Evolutionary conservation across 1,140 invertebrate genomes (phyloP).

Genomic region (Carcinoscorpius rotundicauda): DNA sequence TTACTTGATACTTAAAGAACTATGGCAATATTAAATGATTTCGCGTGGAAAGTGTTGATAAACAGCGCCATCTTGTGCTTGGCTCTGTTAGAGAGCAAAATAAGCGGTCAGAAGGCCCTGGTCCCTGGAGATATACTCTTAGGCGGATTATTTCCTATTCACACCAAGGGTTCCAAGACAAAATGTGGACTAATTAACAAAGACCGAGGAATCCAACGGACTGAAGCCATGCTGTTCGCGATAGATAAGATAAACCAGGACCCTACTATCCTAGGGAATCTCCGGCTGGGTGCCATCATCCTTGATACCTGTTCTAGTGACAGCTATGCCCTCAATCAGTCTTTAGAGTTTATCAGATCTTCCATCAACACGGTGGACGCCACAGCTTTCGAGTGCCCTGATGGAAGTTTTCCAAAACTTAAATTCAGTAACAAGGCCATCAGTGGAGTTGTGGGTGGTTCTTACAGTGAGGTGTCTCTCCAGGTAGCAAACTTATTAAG

Average conservation of each 20-base stretch:
- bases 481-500: slow-evolving; percentile 53
- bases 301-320: slow-evolving; percentile 50
- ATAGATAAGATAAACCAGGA: slow-evolving; percentile 46
- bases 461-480: slow-evolving; percentile 57
- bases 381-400: slow-evolving; percentile 46
- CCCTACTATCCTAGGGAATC: slow-evolving; percentile 35
- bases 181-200: slow-evolving; percentile 34
- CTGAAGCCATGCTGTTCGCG: slow-evolving; percentile 54
- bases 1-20: no score
- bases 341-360: slow-evolving; percentile 49
- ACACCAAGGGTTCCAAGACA: slow-evolving; percentile 37
- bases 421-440: slow-evolving; percentile 40
- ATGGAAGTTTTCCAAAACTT: slow-evolving; percentile 37
- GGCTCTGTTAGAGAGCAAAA: no score
- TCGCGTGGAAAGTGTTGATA: no score
- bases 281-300: slow-evolving; percentile 45
- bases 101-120: slow-evolving; percentile 8
- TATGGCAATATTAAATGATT: no score
- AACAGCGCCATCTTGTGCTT: no score
- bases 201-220: slow-evolving; percentile 44
- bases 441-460: slow-evolving; percentile 47
- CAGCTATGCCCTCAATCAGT: slow-evolving; percentile 50
- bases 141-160: slow-evolving; percentile 51
- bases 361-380: slow-evolving; percentile 50
- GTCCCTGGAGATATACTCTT: slow-evolving; percentile 44